Percentiles rank a stretch among this genome's conserved stretches.
These are phyloP conservation scores for Xestia c-nigrum DNA, from an alignment of 2,888 invertebrate genomes.

Conservation along the genomic window DNA sequence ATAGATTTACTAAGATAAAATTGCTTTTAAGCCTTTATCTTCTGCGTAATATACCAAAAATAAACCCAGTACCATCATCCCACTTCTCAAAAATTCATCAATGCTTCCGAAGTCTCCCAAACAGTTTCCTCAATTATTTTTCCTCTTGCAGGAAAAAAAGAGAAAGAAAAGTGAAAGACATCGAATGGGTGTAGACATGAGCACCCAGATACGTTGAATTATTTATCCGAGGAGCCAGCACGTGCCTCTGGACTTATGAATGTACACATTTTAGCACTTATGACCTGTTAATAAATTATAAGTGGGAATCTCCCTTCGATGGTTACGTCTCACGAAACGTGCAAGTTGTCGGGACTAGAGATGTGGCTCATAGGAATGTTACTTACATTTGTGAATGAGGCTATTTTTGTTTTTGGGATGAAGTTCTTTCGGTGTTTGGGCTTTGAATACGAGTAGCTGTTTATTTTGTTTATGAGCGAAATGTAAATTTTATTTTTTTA, in stretches of 20 bases:
- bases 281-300: conserved; percentile 89
- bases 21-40: neutral
- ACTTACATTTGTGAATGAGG: conserved; percentile 12
- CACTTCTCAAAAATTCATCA: conserved; percentile 59
- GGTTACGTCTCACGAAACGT: conserved; percentile 81
- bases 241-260: conserved; percentile 85
- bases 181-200: conserved; percentile 76
- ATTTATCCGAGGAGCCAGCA: conserved; percentile 83
- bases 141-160: conserved; percentile 69
- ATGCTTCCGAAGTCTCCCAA: conserved; percentile 39
- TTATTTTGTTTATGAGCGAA: neutral
- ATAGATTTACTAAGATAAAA: neutral
- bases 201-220: conserved; percentile 79
- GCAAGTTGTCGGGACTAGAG: conserved; percentile 54
- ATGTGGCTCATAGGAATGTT: conserved; percentile 27
- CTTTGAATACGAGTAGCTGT: neutral
- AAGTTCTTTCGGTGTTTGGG: neutral
- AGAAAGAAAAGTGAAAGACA: conserved; percentile 74
- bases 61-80: neutral
- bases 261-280: conserved; percentile 90
- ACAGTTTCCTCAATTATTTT: conserved; percentile 70
- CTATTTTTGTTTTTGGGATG: neutral
- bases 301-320: conserved; percentile 81
- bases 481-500: too few relatives aligned
- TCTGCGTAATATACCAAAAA: conserved; percentile 15